These are phyloP conservation scores for Drosophila mojavensis DNA, from an alignment of 1,140 invertebrate species.

Conservation along the genomic window DNA sequence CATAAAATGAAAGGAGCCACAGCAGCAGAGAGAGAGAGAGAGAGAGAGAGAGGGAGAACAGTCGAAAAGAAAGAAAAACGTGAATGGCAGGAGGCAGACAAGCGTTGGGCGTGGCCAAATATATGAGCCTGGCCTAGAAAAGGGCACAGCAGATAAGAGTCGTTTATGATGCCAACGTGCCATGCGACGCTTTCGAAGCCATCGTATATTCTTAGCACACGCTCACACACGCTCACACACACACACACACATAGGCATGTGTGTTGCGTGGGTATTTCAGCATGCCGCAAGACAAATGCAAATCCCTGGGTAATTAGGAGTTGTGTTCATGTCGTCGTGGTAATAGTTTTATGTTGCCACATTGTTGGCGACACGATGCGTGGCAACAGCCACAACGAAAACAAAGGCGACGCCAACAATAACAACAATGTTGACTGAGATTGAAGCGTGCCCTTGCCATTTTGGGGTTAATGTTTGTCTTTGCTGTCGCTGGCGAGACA, in stretches of 20 bases:
- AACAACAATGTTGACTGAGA: slow-evolving; percentile 55
- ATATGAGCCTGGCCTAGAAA: slow-evolving; percentile 54
- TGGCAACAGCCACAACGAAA: slow-evolving; percentile 43
- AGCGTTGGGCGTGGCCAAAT: slow-evolving; percentile 52
- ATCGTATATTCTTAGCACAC: slow-evolving; percentile 25
- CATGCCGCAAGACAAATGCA: slow-evolving; percentile 76
- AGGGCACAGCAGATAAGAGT: slow-evolving; percentile 68
- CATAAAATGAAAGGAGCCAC: slow-evolving; percentile 66
- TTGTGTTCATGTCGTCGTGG: slow-evolving; percentile 81
- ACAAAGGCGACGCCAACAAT: slow-evolving; percentile 28
- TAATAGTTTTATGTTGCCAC: slow-evolving; percentile 82
- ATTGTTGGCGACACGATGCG: slow-evolving; percentile 78
- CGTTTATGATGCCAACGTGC: slow-evolving; percentile 75
- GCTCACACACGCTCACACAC: neutral
- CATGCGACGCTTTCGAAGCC: slow-evolving; percentile 35
- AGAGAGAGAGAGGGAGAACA: neutral
- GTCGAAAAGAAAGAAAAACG: slow-evolving; percentile 9
- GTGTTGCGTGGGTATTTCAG: slow-evolving; percentile 32
- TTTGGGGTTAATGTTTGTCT: slow-evolving; percentile 69
- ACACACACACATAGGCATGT: slow-evolving; percentile 12
- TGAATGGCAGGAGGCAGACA: slow-evolving; percentile 56
- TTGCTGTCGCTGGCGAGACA: slow-evolving; percentile 40
- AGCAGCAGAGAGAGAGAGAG: neutral
- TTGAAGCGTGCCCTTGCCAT: slow-evolving; percentile 59
- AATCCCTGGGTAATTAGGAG: slow-evolving; percentile 81